Evolutionary conservation across 2,888 invertebrate species (phyloP), one percentile per base, ranked within the genome.

Genomic region (Empis livida): DNA sequence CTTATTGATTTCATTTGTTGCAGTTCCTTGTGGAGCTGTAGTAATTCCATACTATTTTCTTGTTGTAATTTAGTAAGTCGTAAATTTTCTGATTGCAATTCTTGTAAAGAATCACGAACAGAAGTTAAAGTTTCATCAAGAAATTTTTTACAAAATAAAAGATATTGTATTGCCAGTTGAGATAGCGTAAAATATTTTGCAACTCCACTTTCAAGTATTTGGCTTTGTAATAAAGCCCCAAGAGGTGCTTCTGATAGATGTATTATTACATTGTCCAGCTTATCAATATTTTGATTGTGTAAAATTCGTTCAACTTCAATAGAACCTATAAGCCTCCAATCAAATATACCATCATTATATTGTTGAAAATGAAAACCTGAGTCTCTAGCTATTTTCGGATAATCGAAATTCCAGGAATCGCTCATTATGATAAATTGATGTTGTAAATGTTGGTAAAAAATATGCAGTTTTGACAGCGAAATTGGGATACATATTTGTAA

Each of bases 141-240:
- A 51, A 63, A 68, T 8, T 63, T 62, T 20, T 65, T 65, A 49
- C 68, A 69, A 49, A 62, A 69, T 13, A 64, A 45, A 32, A 69
- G 47, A 49, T 68, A 69, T 46, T 69, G 69, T 32, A 69, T 56
- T 14, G 65, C 59, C 31, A 64, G 59, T 44, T 69, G 68, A 0
- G 67, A 62, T 49, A 69, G 57, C 8, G 58, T 53, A 49, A 68
- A 69, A 52, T 67, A 67, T 50, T 69, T 69, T 20, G 62, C 61
- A 13, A 69, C 62, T n/a, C 66, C 66, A 43, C 64, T 64, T 48
- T 69, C 69, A 43, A 69, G 53, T 17, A 69, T 59, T 44, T 64
- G 60, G 2, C 60, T 62, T 37, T 67, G 63, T 27, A 69, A 51
- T 9, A 64, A 55, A 2, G 61, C 55, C 8, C 61, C 62, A 31